Base-by-base conservation (phyloP, 2,888 invertebrate genomes). In the Callyntrura sp. region DNA sequence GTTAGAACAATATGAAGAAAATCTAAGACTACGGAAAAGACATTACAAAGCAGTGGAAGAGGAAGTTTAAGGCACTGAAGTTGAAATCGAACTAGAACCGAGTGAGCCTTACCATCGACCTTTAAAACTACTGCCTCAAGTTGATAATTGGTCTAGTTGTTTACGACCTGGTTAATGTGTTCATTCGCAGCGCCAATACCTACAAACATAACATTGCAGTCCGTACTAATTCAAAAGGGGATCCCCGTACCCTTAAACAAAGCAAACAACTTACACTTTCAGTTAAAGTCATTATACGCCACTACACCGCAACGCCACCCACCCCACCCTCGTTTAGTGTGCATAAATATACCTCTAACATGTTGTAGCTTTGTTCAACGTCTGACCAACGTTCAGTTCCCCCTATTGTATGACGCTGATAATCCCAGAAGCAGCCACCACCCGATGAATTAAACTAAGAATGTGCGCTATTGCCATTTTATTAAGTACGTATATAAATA, bases 101-200 rank as follows among this genome's bases (percentile, higher is more conserved):
- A 28, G 73, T 57, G 28, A 73, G 82, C 68, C 23, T 79, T 55
- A 82, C 70, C 88, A 73, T 81, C 88, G 88, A 88, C 88, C 88
- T 88, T 88, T 88, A 88, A 88, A 73, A 70, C 43, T 60, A 82
- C 57, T 88, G 88, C 73, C 78, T 48, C 45, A 82, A 82, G 57
- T 73, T 88, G 81, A 88, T 82, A 88, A 88, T 82, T 82, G 73
- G 57, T 88, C 82, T 82, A 73, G 82, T 82, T 88, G 88, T 88
- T 88, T 88, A 82, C 88, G 88, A 88, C 88, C 88, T 88, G 73
- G 73, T 88, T 88, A 73, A 86, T 78, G 57, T 79, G 78, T 78
- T 55, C 51, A 76, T 48, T 51, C 23, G 11, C 45, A 35, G 6
- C 6, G 35, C 35, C 6, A 14, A 76, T 76, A 51, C 51, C 23